Evolutionary conservation across 2,113 vertebrate genomes (phyloP), one percentile per base, ranked within the genome.

Genomic region (Callorhinus ursinus): DNA sequence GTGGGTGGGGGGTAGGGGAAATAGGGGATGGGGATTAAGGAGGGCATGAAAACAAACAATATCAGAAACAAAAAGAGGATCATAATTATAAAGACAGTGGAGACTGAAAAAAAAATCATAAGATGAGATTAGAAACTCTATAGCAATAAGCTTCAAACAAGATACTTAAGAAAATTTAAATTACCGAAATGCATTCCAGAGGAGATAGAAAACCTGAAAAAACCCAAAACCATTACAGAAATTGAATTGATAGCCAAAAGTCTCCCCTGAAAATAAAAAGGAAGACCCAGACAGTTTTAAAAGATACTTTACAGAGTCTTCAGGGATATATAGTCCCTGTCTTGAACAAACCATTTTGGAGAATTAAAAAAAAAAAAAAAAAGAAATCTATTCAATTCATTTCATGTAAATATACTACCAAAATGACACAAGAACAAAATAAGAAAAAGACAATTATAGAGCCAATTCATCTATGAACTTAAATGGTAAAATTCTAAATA

Each of bases 171-270:
- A 95, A 92, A 95, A 84, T 84, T 49, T 53, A 81, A 79, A 53
- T 92, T 57, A 95, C 15, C 8, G 89, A 71, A 95, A 69, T 74
- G 67, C 65, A 92, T 49, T 93, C 71, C 51, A 81, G 49, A 95
- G 91, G 79, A 96, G 55, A 92, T 4, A 95, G 81, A 88, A 97
- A 96, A 87, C 18, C 57, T 57, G 61, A 97, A 39, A n/a, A 94
- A 90, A 86, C 6, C 24, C 65, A 76, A 33, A 88, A 49, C 16
- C 31, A 76, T 85, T 26, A 82, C 7, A 92, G 51, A 89, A 95
- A 93, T 55, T 88, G 76, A 95, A 81, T 11, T 80, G 42, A 71
- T n/a, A 83, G 89, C 28, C 49, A 65, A 67, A 95, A 87, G 65
- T 84, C 42, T 79, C 36, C n/a, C 49, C 42, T 74, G 61, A 61